Conservation (phyloP, 2,797 vertebrate species). For the Chromobotia macracanthus region DNA sequence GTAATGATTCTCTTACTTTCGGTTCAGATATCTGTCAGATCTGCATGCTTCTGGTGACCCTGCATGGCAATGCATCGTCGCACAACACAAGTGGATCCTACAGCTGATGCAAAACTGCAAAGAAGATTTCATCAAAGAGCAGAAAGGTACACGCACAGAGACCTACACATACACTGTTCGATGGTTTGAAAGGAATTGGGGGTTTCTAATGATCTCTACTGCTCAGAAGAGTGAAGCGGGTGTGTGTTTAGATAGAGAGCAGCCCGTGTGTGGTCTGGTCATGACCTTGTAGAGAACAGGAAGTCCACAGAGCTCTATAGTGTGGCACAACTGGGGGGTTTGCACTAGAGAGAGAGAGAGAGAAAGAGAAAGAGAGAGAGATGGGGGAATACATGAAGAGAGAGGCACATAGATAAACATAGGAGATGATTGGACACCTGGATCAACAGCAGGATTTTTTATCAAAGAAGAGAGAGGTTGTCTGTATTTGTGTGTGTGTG, state of each 20-base stretch:
- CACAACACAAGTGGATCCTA: constrained; percentile 96
- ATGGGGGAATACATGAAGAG: constrained; percentile 7
- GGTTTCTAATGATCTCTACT: constrained; percentile 15
- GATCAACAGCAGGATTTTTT: constrained; percentile 72
- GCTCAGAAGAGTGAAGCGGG: constrained; percentile 47
- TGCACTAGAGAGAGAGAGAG: constrained; percentile 19
- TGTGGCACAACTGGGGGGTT: constrained; percentile 21
- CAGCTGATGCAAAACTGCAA: constrained; percentile 94
- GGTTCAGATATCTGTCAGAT: constrained; percentile 90
- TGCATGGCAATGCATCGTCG: constrained; percentile 95
- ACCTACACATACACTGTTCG: not conserved
- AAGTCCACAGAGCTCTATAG: constrained; percentile 71
- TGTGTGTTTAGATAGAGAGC: constrained; percentile 81
- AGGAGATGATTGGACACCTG: constrained; percentile 68
- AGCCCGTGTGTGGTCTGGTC: constrained; percentile 82
- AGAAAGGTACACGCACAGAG: constrained; percentile 77
- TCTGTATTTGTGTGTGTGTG: not conserved
- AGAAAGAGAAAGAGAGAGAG: constrained; percentile 33
- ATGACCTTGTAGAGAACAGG: constrained; percentile 82
- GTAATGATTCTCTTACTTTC: constrained; percentile 5
- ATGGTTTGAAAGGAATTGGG: not conserved
- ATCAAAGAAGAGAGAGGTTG: constrained; percentile 51
- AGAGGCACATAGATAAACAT: constrained; percentile 30
- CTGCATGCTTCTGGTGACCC: constrained; percentile 92
- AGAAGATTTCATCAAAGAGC: constrained; percentile 86